phyloP scores from a whole-genome alignment of 2,797 vertebrate species.

The Chaenodraco wilsoni region DNA sequence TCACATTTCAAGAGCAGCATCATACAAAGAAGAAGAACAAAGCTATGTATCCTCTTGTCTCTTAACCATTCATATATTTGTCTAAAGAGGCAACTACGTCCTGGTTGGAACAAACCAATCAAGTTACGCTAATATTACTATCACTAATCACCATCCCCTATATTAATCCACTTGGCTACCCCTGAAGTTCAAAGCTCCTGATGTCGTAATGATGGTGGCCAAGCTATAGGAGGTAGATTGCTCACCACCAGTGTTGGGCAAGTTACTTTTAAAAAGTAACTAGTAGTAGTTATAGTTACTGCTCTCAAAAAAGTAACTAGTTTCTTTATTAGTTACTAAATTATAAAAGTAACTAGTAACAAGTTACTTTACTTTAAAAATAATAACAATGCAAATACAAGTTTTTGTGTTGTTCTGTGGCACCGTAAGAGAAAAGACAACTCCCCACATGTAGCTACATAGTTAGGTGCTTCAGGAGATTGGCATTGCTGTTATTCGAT shows the following conservation, averaged over 20 bases:
- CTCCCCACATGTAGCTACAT: too few species aligned
- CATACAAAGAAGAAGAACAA: background rate
- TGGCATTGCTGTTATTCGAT: too few species aligned
- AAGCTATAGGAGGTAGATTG: background rate
- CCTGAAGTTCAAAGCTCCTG: slow-evolving; percentile 28
- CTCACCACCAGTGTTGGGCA: background rate
- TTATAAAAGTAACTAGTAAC: too few species aligned
- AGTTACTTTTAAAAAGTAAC: too few species aligned
- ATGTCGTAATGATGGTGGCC: background rate
- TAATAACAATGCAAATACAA: too few species aligned
- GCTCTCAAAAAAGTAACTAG: too few species aligned
- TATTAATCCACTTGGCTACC: slow-evolving; percentile 25
- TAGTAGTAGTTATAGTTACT: too few species aligned
- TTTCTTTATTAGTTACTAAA: too few species aligned
- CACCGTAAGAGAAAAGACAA: too few species aligned
- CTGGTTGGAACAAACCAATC: slow-evolving; percentile 10
- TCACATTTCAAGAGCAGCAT: slow-evolving; percentile 28
- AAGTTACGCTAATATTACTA: slow-evolving; percentile 14
- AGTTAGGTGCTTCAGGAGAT: too few species aligned
- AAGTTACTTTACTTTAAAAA: too few species aligned
- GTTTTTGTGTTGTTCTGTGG: too few species aligned
- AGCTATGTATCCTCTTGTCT: background rate
- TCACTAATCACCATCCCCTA: slow-evolving; percentile 22
- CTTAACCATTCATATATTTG: background rate
- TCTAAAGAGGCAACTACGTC: background rate